These are phyloP conservation scores for Drosophila pseudoananassae DNA, from an alignment of 1,140 invertebrate genomes.

Conservation along the genomic window DNA sequence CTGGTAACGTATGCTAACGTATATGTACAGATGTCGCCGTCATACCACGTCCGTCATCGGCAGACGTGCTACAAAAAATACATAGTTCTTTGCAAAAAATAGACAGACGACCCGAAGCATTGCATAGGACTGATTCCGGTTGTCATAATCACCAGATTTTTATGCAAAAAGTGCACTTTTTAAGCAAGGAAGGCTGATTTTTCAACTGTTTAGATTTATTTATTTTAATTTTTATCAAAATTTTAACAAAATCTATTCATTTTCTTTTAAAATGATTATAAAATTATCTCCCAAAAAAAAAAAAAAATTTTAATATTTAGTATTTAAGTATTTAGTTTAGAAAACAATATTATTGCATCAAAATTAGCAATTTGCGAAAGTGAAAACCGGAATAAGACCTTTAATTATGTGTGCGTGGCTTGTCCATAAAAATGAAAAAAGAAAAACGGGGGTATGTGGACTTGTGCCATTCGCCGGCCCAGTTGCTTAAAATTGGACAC, in stretches of 20 bases:
- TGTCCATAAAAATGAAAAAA: slow-evolving; percentile 10
- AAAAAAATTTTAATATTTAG: too few relatives aligned
- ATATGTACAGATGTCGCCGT: slow-evolving; percentile 12
- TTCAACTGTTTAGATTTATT: too few relatives aligned
- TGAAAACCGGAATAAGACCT: slow-evolving; percentile 1
- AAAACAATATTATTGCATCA: background rate
- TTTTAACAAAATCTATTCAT: too few relatives aligned
- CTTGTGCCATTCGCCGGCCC: slow-evolving; percentile 31
- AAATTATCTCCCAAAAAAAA: background rate
- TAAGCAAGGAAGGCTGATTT: too few relatives aligned
- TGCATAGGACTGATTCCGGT: too few relatives aligned
- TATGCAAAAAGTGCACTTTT: too few relatives aligned
- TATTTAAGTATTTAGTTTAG: background rate
- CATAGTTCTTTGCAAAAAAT: background rate
- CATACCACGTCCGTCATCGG: background rate
- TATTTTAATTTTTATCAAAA: too few relatives aligned
- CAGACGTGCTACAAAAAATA: too few relatives aligned
- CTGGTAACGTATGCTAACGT: background rate
- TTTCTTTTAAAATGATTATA: too few relatives aligned
- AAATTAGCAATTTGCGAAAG: slow-evolving; percentile 2
- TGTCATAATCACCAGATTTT: too few relatives aligned
- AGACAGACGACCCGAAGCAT: background rate
- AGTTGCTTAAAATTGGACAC: slow-evolving; percentile 17
- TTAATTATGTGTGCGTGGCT: slow-evolving; percentile 40
- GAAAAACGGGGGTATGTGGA: slow-evolving; percentile 17